phyloP scores from a whole-genome alignment of 2,113 vertebrate genomes.

The Syngnathus typhle region DNA sequence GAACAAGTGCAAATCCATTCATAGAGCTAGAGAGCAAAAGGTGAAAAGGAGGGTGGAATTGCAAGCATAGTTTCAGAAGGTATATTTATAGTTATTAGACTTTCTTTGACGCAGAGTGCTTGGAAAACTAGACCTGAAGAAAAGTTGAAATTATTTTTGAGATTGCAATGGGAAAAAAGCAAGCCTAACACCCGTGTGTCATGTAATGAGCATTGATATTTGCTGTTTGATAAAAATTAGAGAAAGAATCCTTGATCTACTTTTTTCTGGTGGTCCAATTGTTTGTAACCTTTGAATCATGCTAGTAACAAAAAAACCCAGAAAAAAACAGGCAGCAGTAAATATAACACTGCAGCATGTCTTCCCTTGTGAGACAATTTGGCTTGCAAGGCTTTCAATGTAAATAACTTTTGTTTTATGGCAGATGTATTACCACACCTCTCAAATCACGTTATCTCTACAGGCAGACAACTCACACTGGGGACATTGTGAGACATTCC shows the following conservation, averaged over 20 bases:
- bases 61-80: constrained; percentile 22
- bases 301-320: not conserved
- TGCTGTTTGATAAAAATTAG: not conserved
- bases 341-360: not conserved
- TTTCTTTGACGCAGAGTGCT: not conserved
- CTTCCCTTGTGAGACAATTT: not conserved
- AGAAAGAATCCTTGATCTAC: not conserved
- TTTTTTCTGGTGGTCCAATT: not conserved
- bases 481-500: constrained; percentile 41
- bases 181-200: not conserved
- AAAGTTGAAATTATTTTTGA: not conserved
- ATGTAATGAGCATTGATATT: not conserved
- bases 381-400: not conserved
- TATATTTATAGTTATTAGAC: constrained; percentile 16
- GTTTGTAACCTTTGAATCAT: not conserved
- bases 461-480: constrained; percentile 15
- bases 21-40: constrained; percentile 3
- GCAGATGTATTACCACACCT: constrained; percentile 24
- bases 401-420: not conserved
- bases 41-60: constrained; percentile 9
- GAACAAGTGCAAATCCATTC: constrained; percentile 24
- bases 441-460: constrained; percentile 47
- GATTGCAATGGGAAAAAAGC: not conserved
- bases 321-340: not conserved
- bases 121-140: not conserved